Conservation (phyloP, 2,888 invertebrate species). For the Creontiades dilutus region DNA sequence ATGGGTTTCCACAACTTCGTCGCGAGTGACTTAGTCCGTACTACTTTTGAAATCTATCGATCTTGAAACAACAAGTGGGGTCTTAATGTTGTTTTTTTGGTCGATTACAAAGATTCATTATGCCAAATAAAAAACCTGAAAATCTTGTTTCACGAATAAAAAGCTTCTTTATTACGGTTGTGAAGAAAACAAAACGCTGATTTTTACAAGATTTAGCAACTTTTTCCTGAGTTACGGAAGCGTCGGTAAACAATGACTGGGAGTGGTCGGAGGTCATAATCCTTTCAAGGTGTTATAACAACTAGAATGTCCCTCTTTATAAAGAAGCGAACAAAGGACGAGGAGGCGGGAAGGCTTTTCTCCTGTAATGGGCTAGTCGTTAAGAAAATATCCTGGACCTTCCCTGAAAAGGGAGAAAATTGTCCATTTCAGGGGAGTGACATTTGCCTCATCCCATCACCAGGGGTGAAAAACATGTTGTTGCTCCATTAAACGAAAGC, state of each 20-base stretch:
- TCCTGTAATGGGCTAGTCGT: slow-evolving; percentile 39
- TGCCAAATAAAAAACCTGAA: too few species aligned
- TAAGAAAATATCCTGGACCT: slow-evolving; percentile 8
- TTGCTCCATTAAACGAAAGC: slow-evolving; percentile 21
- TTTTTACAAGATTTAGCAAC: background rate
- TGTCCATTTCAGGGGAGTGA: slow-evolving; percentile 38
- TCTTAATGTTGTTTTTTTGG: too few species aligned
- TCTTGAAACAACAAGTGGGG: too few species aligned
- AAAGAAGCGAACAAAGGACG: slow-evolving; percentile 37
- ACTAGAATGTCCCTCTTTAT: background rate
- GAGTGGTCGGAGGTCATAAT: background rate
- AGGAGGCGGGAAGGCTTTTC: background rate
- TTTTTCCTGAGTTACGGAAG: background rate
- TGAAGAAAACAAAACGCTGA: background rate
- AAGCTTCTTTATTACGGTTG: too few species aligned
- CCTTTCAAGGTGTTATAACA: slow-evolving; percentile 47
- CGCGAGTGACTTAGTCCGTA: too few species aligned
- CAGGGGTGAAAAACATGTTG: slow-evolving; percentile 32
- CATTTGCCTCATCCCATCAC: slow-evolving; percentile 24
- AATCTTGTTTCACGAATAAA: too few species aligned
- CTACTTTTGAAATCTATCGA: too few species aligned
- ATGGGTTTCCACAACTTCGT: too few species aligned
- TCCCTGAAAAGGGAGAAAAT: slow-evolving; percentile 37
- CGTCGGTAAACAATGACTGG: background rate
- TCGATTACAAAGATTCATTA: too few species aligned